Evolutionary conservation across 2,888 invertebrate genomes (phyloP).

Genomic region (Callosobruchus maculatus): DNA sequence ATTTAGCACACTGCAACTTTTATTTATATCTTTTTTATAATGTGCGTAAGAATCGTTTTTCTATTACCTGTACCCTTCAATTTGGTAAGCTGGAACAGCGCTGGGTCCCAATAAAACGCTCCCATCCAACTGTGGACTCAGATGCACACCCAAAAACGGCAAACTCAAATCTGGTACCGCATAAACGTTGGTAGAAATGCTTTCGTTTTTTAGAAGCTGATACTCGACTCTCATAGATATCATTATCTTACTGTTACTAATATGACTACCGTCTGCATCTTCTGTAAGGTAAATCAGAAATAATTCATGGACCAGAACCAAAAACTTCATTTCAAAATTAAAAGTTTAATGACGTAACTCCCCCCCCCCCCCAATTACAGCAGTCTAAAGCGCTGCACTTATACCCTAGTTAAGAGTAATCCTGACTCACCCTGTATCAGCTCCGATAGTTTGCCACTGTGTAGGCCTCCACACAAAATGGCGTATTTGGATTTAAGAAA

Average conservation of each 20-base stretch:
- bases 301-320: too few relatives aligned
- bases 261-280: constrained; percentile 38
- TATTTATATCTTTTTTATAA: too few relatives aligned
- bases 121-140: constrained; percentile 91
- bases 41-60: background rate
- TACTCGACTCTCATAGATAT: constrained; percentile 95
- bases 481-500: constrained; percentile 66
- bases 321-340: too few relatives aligned
- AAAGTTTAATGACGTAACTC: too few relatives aligned
- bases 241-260: constrained; percentile 75
- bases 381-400: too few relatives aligned
- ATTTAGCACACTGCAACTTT: too few relatives aligned
- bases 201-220: constrained; percentile 70
- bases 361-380: too few relatives aligned
- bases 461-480: constrained; percentile 87
- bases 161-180: constrained; percentile 96
- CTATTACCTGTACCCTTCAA: constrained; percentile 82
- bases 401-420: too few relatives aligned
- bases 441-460: constrained; percentile 82
- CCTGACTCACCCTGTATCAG: constrained; percentile 61
- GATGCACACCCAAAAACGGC: constrained; percentile 94
- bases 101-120: constrained; percentile 88
- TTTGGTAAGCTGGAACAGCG: constrained; percentile 85
- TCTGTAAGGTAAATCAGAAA: too few relatives aligned
- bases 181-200: constrained; percentile 88